phyloP scores from a whole-genome alignment of 1,140 invertebrate species.

The Euschistus heros region DNA sequence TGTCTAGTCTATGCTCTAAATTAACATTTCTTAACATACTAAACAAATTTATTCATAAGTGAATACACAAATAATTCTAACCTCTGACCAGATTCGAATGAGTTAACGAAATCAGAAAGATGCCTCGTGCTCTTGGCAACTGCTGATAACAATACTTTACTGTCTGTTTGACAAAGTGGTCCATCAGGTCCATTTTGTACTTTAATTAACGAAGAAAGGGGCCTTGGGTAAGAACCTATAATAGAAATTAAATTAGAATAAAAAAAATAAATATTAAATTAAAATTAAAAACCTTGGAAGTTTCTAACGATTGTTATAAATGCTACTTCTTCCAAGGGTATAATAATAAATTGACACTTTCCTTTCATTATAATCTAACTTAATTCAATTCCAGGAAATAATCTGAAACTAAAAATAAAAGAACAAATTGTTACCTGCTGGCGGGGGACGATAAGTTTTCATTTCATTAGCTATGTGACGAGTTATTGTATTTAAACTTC shows the following conservation, averaged over 20 bases:
- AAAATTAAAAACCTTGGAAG: not conserved
- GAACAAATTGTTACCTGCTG: not conserved
- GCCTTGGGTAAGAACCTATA: not conserved
- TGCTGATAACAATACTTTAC: not conserved
- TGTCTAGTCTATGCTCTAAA: no score
- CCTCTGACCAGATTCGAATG: not conserved
- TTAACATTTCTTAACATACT: not conserved
- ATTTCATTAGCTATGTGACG: slow-evolving; percentile 1
- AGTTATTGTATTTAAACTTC: not conserved
- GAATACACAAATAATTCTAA: not conserved
- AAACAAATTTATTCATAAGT: not conserved
- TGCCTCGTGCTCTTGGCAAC: not conserved
- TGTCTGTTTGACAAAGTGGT: not conserved
- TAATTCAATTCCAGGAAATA: no score
- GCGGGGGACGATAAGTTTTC: not conserved
- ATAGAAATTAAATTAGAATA: not conserved
- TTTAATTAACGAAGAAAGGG: not conserved
- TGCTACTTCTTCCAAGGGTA: no score
- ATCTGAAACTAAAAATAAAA: no score
- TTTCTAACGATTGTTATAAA: no score
- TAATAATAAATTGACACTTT: no score
- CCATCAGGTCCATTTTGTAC: not conserved
- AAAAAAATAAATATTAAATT: not conserved
- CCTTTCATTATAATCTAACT: no score
- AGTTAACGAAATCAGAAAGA: slow-evolving; percentile 6